A percentile compares a stretch with the other conserved stretches of the same genome.
phyloP scores from a whole-genome alignment of 2,888 invertebrate genomes.

The Scrobipalpa atriplicella region DNA sequence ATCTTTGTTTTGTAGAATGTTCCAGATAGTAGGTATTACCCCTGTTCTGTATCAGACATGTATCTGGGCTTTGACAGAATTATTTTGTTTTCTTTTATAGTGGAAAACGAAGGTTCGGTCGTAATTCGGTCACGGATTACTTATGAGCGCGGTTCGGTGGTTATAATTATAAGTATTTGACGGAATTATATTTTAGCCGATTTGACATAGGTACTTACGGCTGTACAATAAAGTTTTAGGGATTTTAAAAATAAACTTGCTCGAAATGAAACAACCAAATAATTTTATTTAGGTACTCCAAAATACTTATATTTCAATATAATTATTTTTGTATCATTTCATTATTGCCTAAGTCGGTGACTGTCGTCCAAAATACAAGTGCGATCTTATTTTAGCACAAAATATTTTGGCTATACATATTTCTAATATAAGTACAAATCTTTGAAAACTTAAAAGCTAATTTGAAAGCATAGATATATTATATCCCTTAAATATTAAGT shows the following conservation, averaged over 20 bases:
- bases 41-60: neutral
- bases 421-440: too few relatives aligned
- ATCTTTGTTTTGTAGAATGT: slow-evolving; percentile 16
- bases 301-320: slow-evolving; percentile 1
- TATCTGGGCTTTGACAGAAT: neutral
- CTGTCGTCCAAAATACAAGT: neutral
- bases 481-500: neutral
- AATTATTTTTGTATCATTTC: neutral
- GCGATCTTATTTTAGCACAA: neutral
- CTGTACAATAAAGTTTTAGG: neutral
- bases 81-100: neutral
- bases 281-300: neutral
- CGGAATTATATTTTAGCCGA: too few relatives aligned
- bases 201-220: neutral
- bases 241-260: neutral
- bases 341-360: neutral
- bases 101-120: too few relatives aligned
- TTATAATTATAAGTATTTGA: too few relatives aligned
- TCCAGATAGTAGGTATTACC: slow-evolving; percentile 11
- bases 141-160: too few relatives aligned
- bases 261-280: neutral
- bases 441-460: neutral
- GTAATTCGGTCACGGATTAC: too few relatives aligned
- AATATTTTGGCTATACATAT: neutral
- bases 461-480: neutral